Base-by-base conservation (phyloP, 2,797 vertebrate genomes). In the Parauchenoglanis ngamensis region DNA sequence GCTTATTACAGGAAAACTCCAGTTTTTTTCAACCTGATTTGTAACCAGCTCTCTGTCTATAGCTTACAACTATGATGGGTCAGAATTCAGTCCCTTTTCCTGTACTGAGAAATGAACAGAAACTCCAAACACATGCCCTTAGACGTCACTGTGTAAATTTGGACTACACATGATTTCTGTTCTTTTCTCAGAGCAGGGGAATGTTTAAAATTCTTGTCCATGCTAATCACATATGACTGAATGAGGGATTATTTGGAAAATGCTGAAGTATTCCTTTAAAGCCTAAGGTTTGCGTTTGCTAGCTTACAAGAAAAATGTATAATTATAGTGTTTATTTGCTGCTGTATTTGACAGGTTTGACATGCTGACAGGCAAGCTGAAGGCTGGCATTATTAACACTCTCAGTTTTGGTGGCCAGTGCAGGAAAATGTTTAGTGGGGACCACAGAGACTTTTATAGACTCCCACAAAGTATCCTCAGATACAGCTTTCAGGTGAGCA, bases 371-470 rank as follows among this genome's bases (percentile, higher is more conserved):
- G 96, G 94, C 21, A 88, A 96, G 75, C 94, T 96, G 63, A 96
- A 89, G 81, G 95, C 89, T n/a, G 93, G 82, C 83, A 97, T 99
- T 15, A 97, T 99, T 92, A 96, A 98, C 90, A 98, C 97, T 2
- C 95, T 92, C 85, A 98, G 95, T 88, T 99, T 97, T 87, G 97
- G 97, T 84, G 98, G 97, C 10, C 96, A 97, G 59, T 99, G 98
- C 94, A 96, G 97, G 89, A 99, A 96, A 83, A 94, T 97, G 57
- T 98, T 96, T 85, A 98, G 96, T 0, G 96, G 95, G 0, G 96
- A 98, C 85, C 92, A 94, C 77, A 94, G 85, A 84, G 75, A 94
- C 15, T 95, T 89, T 79, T 99, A 96, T 90, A 94, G 98, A 82
- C 93, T 98, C 70, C 97, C 98, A 80, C 96, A 97, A 61, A 98